phyloP scores from a whole-genome alignment of 2,113 vertebrate species.

The Cavia aperea region DNA sequence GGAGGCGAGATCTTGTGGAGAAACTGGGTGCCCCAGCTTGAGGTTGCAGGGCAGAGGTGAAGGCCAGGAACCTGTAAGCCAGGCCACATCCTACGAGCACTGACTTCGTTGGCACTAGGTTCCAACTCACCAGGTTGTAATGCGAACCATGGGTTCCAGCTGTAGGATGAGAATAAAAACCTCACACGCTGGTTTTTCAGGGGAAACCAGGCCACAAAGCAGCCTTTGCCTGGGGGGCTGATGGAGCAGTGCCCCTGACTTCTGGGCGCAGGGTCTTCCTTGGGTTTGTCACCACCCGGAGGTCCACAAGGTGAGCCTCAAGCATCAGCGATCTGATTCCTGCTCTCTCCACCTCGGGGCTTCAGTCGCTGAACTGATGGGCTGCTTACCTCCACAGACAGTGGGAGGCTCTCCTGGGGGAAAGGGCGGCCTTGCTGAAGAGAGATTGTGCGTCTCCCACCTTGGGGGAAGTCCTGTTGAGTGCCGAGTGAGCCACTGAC shows the following conservation, averaged over 20 bases:
- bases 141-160: neutral
- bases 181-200: neutral
- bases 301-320: neutral
- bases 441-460: neutral
- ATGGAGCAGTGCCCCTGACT: neutral
- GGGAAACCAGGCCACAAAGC: neutral
- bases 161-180: slow-evolving; percentile 12
- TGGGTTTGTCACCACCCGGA: neutral
- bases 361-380: neutral
- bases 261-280: neutral
- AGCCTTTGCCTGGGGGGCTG: neutral
- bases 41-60: neutral
- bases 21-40: neutral
- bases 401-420: neutral
- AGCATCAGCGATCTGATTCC: neutral
- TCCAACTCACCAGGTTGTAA: neutral
- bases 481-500: neutral
- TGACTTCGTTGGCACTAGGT: neutral
- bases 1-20: neutral
- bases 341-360: neutral
- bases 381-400: neutral
- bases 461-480: neutral
- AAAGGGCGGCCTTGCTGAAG: neutral
- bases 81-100: neutral
- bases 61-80: neutral